phyloP scores from a whole-genome alignment of 2,888 invertebrate species.

The Tachystola acroxantha region DNA sequence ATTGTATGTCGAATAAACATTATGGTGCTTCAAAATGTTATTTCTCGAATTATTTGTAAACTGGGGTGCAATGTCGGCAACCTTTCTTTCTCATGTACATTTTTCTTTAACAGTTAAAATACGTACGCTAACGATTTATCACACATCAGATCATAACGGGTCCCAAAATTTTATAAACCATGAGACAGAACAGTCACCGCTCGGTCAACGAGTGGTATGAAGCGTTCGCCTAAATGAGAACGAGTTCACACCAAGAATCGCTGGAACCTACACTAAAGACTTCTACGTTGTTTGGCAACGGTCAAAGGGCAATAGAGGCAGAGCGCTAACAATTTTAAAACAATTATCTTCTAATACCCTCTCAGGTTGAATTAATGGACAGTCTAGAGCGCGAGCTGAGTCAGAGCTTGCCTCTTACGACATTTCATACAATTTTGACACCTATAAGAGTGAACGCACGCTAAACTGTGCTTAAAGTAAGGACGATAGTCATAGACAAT shows the following conservation, averaged over 20 bases:
- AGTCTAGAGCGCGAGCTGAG: too few species aligned
- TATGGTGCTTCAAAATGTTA: conserved; percentile 28
- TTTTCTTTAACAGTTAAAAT: conserved; percentile 15
- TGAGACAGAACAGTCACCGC: conserved; percentile 61
- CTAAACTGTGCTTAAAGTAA: too few species aligned
- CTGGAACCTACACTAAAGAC: neutral
- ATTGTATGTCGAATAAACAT: conserved; percentile 18
- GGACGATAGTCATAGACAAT: too few species aligned
- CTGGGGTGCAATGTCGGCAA: conserved; percentile 54
- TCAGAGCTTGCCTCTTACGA: too few species aligned
- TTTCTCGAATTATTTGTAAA: conserved; percentile 48
- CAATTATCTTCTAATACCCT: too few species aligned
- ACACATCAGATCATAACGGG: conserved; percentile 50
- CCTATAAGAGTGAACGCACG: too few species aligned
- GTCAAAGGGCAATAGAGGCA: neutral
- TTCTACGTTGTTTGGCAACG: neutral
- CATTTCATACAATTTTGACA: too few species aligned
- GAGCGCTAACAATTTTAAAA: too few species aligned
- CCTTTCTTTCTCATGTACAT: conserved; percentile 51
- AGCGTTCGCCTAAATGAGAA: conserved; percentile 61
- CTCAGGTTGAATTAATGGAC: too few species aligned
- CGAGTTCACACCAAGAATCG: conserved; percentile 12
- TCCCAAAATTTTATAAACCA: conserved; percentile 60
- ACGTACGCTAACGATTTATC: conserved; percentile 39
- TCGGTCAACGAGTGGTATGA: conserved; percentile 61